These are phyloP conservation scores for Metallyticus violacea DNA, from an alignment of 2,888 invertebrate genomes.

Conservation along the genomic window DNA sequence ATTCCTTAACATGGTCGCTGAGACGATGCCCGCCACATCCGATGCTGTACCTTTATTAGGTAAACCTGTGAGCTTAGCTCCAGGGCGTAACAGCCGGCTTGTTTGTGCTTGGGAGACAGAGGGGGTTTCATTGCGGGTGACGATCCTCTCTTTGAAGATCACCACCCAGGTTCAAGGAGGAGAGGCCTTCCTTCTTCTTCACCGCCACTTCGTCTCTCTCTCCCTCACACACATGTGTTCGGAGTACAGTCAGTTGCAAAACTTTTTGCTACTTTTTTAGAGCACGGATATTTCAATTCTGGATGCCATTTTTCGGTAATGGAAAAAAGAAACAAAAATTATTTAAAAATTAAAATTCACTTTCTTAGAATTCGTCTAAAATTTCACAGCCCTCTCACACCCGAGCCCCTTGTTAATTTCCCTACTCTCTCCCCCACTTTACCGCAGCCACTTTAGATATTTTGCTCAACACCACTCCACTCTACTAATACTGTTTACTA, in stretches of 20 bases:
- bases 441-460: not conserved
- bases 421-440: not conserved
- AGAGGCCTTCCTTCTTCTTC: not conserved
- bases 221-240: constrained; percentile 15
- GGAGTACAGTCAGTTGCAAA: constrained; percentile 27
- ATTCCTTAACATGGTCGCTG: constrained; percentile 97
- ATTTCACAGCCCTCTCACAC: not conserved
- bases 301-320: not conserved
- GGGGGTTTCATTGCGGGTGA: not conserved
- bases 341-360: not conserved
- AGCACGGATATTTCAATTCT: not conserved
- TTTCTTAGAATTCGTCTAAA: not conserved
- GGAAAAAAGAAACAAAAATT: not conserved
- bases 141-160: not conserved
- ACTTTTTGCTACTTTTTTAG: not conserved
- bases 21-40: constrained; percentile 97
- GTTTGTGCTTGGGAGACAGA: constrained; percentile 25
- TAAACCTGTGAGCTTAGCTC: constrained; percentile 42
- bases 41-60: constrained; percentile 87
- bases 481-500: constrained; percentile 1
- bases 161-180: not conserved
- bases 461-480: constrained; percentile 2
- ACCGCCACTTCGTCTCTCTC: not conserved
- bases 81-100: not conserved
- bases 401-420: not conserved